Evolutionary conservation across 1,140 invertebrate species (phyloP), one percentile per base, ranked within the genome.

Genomic region (Parapsyche elsis): DNA sequence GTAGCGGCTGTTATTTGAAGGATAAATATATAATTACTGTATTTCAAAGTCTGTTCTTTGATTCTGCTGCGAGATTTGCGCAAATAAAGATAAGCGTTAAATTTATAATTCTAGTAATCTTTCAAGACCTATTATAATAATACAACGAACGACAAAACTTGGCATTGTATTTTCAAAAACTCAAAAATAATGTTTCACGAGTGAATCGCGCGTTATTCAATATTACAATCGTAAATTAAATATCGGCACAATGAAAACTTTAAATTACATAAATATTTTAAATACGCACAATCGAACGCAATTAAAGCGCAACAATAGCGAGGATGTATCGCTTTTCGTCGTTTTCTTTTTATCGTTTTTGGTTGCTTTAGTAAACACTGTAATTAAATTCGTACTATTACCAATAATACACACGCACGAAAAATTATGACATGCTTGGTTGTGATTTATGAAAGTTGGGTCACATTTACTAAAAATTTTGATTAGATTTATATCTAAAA

Each of bases 11-110:
- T 67, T 67, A 67, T 67, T 67, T 67, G 64, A 67, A 4, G 23
- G 64, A 23, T 67, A 67, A 67, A 67, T 67, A 67, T 67, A 26
- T 67, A 67, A 67, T 67, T 67, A 67, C 64, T 67, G 26, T 26
- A 67, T 67, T 67, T 23, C 64, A 9, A 5, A 61, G 64, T 26
- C 64, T 67, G n/a, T n/a, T 23, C 59, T 64, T 9, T 16, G 53
- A 9, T 9, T 59, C 53, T 59, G 16, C 53, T 64, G 21, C 12
- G 59, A 64, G 5, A 64, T 23, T 26, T 5, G 64, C 24, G 9
- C 23, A 23, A 21, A 23, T 23, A 26, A 67, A 67, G 64, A 67
- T 67, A 67, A 67, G 64, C 64, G 24, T 10, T 24, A 67, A 67
- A 67, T 67, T 67, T 67, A 67, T 67, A 67, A 67, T 67, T 67